These are phyloP conservation scores for Melipona quadrifasciata DNA, from an alignment of 1,140 invertebrate species.

Conservation along the genomic window DNA sequence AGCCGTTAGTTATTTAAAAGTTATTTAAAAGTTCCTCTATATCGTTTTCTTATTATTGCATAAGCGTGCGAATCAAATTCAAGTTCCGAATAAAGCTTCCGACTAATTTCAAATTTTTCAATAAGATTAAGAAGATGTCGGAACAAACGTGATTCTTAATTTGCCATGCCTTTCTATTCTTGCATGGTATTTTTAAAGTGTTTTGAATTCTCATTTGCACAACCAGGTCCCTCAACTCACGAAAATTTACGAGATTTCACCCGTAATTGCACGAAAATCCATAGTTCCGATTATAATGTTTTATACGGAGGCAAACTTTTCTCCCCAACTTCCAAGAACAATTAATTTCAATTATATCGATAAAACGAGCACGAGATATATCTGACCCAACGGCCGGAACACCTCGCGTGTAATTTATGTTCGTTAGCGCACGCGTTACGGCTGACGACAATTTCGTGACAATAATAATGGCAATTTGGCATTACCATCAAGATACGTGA, in stretches of 20 bases:
- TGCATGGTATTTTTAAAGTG: not conserved
- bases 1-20: too few species aligned
- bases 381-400: not conserved
- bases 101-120: too few species aligned
- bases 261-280: too few species aligned
- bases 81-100: too few species aligned
- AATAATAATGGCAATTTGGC: constrained; percentile 13
- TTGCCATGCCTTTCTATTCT: not conserved
- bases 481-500: not conserved
- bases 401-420: not conserved
- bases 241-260: too few species aligned
- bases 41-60: too few species aligned
- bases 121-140: not conserved
- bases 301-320: too few species aligned
- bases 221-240: too few species aligned
- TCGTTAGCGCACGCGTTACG: not conserved
- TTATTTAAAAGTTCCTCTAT: too few species aligned
- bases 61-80: too few species aligned
- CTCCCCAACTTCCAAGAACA: too few species aligned
- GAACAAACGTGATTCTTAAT: not conserved
- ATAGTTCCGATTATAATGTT: too few species aligned
- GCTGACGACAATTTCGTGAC: not conserved
- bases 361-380: not conserved
- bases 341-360: not conserved
- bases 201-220: not conserved